Evolutionary conservation across 2,888 invertebrate species (phyloP).

Genomic region (Pachymerium ferrugineum): DNA sequence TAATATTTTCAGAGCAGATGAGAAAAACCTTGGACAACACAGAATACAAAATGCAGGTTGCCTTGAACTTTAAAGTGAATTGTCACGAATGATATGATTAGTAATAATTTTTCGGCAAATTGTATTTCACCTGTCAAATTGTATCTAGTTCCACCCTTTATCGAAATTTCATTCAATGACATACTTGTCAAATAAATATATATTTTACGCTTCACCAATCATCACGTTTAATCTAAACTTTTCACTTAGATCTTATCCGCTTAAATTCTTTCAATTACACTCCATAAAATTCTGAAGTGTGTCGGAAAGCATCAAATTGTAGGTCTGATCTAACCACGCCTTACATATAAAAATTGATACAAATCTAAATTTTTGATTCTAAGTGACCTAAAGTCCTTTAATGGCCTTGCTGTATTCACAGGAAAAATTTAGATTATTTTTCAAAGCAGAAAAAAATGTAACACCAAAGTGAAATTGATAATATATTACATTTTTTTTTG

Average conservation of each 20-base stretch:
- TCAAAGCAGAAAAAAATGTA: no score
- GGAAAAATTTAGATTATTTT: no score
- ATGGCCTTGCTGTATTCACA: not conserved
- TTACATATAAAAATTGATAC: not conserved
- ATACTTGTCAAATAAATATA: not conserved
- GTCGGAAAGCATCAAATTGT: not conserved
- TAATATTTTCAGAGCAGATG: not conserved
- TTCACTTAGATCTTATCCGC: not conserved
- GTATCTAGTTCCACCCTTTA: not conserved
- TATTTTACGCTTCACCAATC: not conserved
- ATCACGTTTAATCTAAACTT: not conserved
- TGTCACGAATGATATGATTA: not conserved
- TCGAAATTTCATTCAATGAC: not conserved
- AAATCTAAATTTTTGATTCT: not conserved
- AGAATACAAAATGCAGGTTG: constrained; percentile 12
- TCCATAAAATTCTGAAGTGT: not conserved
- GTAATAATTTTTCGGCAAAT: not conserved
- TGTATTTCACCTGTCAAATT: not conserved
- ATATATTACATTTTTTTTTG: not conserved
- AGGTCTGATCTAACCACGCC: constrained; percentile 3
- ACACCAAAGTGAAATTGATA: no score
- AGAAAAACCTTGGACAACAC: not conserved
- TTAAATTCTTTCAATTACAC: not conserved
- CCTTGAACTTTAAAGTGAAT: constrained; percentile 11
- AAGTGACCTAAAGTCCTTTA: not conserved